phyloP scores from a whole-genome alignment of 2,888 invertebrate genomes.

The Deilephila elpenor region DNA sequence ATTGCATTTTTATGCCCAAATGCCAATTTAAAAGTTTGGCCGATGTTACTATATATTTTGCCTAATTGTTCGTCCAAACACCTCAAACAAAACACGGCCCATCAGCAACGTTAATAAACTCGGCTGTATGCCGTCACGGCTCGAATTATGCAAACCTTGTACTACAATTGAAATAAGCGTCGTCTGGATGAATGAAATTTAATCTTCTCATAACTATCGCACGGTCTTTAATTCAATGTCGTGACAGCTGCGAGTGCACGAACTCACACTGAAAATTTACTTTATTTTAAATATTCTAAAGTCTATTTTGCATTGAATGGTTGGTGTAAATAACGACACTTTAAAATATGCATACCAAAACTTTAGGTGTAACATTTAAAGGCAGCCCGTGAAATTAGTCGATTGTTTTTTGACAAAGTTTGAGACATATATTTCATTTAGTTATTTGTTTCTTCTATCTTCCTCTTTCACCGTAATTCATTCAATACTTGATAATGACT shows the following conservation, averaged over 20 bases:
- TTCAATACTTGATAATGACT: no score
- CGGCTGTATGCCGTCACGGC: conserved; percentile 55
- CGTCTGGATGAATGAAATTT: conserved; percentile 58
- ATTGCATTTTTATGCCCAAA: background rate
- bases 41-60: background rate
- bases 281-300: conserved; percentile 24
- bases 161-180: conserved; percentile 58
- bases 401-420: background rate
- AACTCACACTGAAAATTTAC: conserved; percentile 19
- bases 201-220: conserved; percentile 43
- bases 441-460: no score
- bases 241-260: conserved; percentile 24
- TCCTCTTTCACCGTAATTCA: no score
- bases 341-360: conserved; percentile 17
- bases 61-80: background rate
- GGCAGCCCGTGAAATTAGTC: background rate
- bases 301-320: conserved; percentile 20
- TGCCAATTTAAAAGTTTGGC: background rate
- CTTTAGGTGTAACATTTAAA: background rate
- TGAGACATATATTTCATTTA: background rate
- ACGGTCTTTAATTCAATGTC: conserved; percentile 35
- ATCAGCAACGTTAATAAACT: conserved; percentile 44
- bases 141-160: conserved; percentile 61
- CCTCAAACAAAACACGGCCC: conserved; percentile 4
- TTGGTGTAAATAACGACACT: conserved; percentile 21